Conservation (phyloP, 1,140 invertebrate genomes). For the Chymomyza costata region DNA sequence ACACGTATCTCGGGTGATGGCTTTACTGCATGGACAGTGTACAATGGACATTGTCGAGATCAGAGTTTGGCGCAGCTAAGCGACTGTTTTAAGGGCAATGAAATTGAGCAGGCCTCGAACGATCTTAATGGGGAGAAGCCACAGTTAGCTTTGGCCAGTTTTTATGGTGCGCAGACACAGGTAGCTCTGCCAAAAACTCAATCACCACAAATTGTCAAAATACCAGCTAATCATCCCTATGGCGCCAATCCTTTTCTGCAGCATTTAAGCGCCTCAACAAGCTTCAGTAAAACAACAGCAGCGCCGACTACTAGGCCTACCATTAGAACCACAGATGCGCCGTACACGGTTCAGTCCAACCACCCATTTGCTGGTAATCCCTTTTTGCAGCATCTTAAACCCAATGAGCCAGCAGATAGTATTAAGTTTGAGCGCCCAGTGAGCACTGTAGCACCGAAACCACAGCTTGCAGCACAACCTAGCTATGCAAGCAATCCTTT, state of each 20-base stretch:
- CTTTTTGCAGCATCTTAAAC: slow-evolving; percentile 27
- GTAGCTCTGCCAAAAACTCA: slow-evolving; percentile 1
- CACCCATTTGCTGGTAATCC: slow-evolving; percentile 35
- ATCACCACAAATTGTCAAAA: slow-evolving; percentile 3
- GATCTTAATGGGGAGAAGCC: slow-evolving; percentile 1
- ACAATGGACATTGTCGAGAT: slow-evolving; percentile 42
- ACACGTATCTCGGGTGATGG: slow-evolving; percentile 80
- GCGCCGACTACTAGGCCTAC: background rate
- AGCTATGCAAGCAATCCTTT: slow-evolving; percentile 48
- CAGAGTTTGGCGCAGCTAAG: slow-evolving; percentile 30
- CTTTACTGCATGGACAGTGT: slow-evolving; percentile 81
- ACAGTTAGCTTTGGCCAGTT: too few species aligned
- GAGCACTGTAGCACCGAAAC: too few species aligned
- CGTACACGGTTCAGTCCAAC: too few species aligned
- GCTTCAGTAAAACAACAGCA: background rate
- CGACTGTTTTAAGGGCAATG: slow-evolving; percentile 42
- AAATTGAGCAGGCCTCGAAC: slow-evolving; percentile 33
- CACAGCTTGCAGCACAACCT: background rate
- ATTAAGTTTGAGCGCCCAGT: too few species aligned
- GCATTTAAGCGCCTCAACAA: slow-evolving; percentile 3
- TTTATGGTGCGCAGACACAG: slow-evolving; percentile 6
- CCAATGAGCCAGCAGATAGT: slow-evolving; percentile 8
- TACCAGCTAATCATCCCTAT: slow-evolving; percentile 6
- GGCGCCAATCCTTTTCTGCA: slow-evolving; percentile 27
- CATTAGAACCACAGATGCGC: background rate